These are phyloP conservation scores for Mola mola DNA, from an alignment of 2,113 vertebrate species.

Conservation along the genomic window DNA sequence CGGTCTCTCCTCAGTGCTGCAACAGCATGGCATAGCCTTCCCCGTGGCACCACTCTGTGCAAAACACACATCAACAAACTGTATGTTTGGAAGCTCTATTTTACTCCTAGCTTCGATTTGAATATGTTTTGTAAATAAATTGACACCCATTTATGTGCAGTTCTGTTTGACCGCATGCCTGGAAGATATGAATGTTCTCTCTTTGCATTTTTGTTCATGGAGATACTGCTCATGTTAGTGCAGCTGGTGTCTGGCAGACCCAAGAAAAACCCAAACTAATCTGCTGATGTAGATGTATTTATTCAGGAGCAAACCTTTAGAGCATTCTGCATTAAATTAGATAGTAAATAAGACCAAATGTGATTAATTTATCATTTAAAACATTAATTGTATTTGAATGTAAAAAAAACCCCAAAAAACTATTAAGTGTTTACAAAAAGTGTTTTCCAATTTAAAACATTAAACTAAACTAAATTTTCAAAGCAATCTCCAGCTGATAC, in stretches of 20 bases:
- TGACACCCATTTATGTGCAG: conserved; percentile 50
- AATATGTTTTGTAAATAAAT: conserved; percentile 58
- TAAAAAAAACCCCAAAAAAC: too few relatives aligned
- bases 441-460: neutral
- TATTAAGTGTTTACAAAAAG: neutral
- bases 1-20: conserved; percentile 21
- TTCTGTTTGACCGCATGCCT: conserved; percentile 53
- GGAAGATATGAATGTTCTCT: conserved; percentile 40
- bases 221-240: conserved; percentile 29
- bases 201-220: conserved; percentile 45
- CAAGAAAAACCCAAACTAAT: too few relatives aligned
- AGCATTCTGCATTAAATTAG: conserved; percentile 9
- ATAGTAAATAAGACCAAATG: conserved; percentile 14
- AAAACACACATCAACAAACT: conserved; percentile 33
- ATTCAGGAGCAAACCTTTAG: neutral
- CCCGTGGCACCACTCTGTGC: conserved; percentile 32
- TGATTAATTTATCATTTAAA: conserved; percentile 7
- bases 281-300: too few relatives aligned
- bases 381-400: too few relatives aligned
- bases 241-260: too few relatives aligned
- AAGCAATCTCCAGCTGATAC: neutral
- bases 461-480: neutral
- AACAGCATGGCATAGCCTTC: conserved; percentile 39
- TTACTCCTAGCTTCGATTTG: conserved; percentile 50
- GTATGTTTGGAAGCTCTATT: conserved; percentile 34